A percentile compares a stretch with the other conserved stretches of the same genome.
Evolutionary conservation across 2,797 vertebrate species (phyloP).

Genomic region (Megalops cyprinoides): DNA sequence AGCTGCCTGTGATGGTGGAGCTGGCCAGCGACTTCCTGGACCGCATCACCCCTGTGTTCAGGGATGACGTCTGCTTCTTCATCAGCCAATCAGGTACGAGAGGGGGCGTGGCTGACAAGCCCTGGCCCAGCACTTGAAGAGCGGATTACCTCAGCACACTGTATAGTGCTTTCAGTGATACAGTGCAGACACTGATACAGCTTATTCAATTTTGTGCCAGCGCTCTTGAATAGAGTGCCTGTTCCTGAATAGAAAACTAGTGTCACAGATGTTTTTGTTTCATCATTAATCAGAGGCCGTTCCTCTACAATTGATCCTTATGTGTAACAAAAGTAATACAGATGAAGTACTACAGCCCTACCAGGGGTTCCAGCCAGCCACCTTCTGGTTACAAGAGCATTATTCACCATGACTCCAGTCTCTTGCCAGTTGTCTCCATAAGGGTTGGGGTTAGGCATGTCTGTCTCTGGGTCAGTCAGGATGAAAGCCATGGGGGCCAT

Average conservation of each 20-base stretch:
- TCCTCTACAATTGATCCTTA: too few relatives aligned
- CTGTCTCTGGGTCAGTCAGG: too few relatives aligned
- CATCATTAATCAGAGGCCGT: too few relatives aligned
- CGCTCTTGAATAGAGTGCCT: not conserved
- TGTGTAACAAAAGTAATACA: too few relatives aligned
- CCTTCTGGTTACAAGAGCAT: not conserved
- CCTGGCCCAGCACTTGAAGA: too few relatives aligned
- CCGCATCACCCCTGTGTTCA: slow-evolving; percentile 92
- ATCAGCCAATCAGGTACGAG: slow-evolving; percentile 92
- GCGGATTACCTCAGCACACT: not conserved
- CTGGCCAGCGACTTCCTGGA: slow-evolving; percentile 96
- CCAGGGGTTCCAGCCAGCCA: not conserved
- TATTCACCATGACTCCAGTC: not conserved
- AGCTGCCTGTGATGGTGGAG: slow-evolving; percentile 96
- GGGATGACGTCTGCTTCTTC: slow-evolving; percentile 95
- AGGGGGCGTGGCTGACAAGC: too few relatives aligned
- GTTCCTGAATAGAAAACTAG: not conserved
- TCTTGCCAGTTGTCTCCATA: too few relatives aligned
- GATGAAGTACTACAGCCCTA: not conserved
- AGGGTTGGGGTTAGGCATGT: too few relatives aligned
- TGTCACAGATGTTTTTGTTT: too few relatives aligned
- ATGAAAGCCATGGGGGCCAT: too few relatives aligned
- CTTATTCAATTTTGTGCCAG: not conserved
- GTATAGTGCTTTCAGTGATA: not conserved
- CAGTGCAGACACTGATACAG: too few relatives aligned